phyloP scores from a whole-genome alignment of 2,888 invertebrate species.

The Cacoxenus indagator region DNA sequence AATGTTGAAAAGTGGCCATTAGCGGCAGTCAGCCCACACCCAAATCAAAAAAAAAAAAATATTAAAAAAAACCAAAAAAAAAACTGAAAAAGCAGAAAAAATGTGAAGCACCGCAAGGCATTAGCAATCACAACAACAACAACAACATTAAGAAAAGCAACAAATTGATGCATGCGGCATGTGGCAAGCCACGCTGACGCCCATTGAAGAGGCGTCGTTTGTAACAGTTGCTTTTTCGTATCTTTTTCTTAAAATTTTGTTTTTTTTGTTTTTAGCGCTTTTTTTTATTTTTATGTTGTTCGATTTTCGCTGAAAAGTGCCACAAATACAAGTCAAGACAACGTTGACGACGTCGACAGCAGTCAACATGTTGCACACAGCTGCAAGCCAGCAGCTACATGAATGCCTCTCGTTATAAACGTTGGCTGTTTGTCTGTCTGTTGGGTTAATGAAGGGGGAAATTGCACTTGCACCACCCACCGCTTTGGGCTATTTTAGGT shows the following conservation, averaged over 20 bases:
- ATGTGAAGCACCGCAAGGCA: not conserved
- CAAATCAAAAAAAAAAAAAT: not conserved
- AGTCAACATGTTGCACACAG: constrained; percentile 61
- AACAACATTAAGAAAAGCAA: constrained; percentile 29
- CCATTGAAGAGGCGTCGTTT: constrained; percentile 52
- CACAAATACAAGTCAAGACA: constrained; percentile 20
- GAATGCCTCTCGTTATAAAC: not conserved
- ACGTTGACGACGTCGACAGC: constrained; percentile 33
- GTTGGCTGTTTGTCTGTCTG: not conserved
- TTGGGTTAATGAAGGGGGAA: too few species aligned
- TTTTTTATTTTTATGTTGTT: not conserved
- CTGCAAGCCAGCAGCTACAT: constrained; percentile 36
- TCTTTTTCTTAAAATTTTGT: not conserved
- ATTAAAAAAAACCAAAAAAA: not conserved
- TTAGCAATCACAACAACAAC: not conserved
- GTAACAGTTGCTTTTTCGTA: constrained; percentile 48
- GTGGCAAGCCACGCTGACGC: constrained; percentile 33
- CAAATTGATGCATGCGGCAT: too few species aligned
- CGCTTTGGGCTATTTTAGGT: constrained; percentile 45
- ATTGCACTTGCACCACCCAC: constrained; percentile 53
- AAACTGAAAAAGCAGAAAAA: not conserved
- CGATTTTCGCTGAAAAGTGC: constrained; percentile 7
- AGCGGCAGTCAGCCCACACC: not conserved
- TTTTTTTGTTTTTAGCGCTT: not conserved
- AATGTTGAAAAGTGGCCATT: constrained; percentile 5